Evolutionary conservation across 2,113 vertebrate species (phyloP), one percentile per base, ranked within the genome.

Genomic region (Noctilio leporinus): DNA sequence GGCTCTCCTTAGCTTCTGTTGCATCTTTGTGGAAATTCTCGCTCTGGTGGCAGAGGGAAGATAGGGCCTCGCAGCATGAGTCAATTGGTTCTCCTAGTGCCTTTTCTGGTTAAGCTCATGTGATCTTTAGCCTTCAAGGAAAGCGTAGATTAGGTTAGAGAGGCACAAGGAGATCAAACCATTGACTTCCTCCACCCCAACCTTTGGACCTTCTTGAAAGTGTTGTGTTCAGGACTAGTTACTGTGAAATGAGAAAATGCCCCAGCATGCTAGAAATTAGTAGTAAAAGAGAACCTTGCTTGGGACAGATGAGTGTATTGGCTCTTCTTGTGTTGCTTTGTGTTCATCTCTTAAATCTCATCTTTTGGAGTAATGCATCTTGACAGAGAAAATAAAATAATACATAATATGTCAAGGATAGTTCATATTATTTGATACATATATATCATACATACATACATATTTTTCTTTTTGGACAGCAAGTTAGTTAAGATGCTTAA

Each of bases 21-120:
- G 82, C n/a, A 38, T 92, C 86, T 59, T 93, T 62, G 89, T 96
- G 90, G 84, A 89, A 89, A 92, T 84, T 86, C 40, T 94, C 93
- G 40, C 75, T 97, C n/a, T 80, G 38, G n/a, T 92, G 73, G 38
- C 67, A 69, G 92, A 86, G 72, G 73, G 76, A 85, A 55, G 22
- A 69, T 73, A 35, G 80, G 82, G 33, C 26, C 43, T 93, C 62
- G 67, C 38, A 4, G 17, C 55, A 8, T 73, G 81, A 95, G 64
- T 92, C 76, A 94, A 35, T 53, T 73, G 89, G n/a, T 28, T 85
- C 14, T 82, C 62, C 45, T 70, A 43, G 22, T 17, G 88, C 65
- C 78, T 67, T 94, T 90, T 86, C 62, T 86, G 85, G 70, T 80
- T 93, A 20, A 82, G 20, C 78, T 69, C 40, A 38, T 62, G 59